These are phyloP conservation scores for Mythimna loreyi DNA, from an alignment of 2,888 invertebrate genomes.

Conservation along the genomic window DNA sequence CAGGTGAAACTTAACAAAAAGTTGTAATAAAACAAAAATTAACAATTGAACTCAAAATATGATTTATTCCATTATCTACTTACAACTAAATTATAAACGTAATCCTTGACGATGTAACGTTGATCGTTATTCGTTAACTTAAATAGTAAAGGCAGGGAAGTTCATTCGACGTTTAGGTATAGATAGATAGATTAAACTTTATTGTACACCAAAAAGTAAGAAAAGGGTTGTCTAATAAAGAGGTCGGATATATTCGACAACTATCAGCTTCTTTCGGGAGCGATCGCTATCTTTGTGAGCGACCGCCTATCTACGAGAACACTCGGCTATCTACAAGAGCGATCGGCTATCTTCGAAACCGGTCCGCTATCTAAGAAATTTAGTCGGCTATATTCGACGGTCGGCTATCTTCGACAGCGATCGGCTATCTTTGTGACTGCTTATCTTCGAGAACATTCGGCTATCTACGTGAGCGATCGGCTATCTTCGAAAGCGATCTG, in stretches of 20 bases:
- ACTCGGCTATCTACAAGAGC: background rate
- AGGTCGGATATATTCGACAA: background rate
- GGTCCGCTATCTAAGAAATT: too few relatives aligned
- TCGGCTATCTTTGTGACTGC: background rate
- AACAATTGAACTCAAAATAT: constrained; percentile 58
- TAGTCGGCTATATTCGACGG: too few relatives aligned
- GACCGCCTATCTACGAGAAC: background rate
- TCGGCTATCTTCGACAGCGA: background rate
- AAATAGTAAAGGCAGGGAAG: background rate
- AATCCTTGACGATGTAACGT: constrained; percentile 1
- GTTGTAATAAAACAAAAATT: constrained; percentile 33
- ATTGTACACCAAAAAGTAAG: too few relatives aligned
- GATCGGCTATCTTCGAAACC: too few relatives aligned
- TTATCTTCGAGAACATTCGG: background rate
- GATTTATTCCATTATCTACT: constrained; percentile 83
- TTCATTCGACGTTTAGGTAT: too few relatives aligned
- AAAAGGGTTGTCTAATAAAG: too few relatives aligned
- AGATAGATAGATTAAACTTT: too few relatives aligned
- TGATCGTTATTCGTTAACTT: background rate
- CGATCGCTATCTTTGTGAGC: background rate
- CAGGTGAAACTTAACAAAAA: background rate
- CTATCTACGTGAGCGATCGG: background rate
- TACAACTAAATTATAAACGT: constrained; percentile 72
- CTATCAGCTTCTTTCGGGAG: background rate
- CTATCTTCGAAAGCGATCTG: too few relatives aligned